Conservation (phyloP, 1,140 invertebrate genomes). For the Pseudomyrmex flavicornis region DNA sequence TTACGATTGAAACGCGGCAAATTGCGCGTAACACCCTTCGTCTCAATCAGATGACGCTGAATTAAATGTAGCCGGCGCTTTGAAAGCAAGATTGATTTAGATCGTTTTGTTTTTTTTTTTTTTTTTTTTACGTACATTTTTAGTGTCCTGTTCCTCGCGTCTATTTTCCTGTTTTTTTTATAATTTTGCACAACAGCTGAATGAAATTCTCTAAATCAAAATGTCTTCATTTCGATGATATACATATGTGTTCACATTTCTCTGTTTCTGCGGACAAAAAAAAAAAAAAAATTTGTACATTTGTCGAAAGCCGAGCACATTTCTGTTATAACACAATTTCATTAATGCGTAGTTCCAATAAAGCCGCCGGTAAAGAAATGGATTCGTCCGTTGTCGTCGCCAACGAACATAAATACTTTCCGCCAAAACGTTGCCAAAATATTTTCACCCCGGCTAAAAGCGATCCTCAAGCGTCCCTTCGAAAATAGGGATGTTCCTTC, state of each 20-base stretch:
- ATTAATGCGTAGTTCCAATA: conserved; percentile 51
- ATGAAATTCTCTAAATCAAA: too few relatives aligned
- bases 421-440: conserved; percentile 55
- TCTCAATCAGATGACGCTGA: conserved; percentile 49
- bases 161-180: neutral
- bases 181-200: too few relatives aligned
- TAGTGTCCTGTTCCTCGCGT: too few relatives aligned
- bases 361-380: conserved; percentile 27
- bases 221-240: neutral
- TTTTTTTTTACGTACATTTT: too few relatives aligned
- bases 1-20: conserved; percentile 79
- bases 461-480: neutral
- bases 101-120: neutral
- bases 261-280: too few relatives aligned
- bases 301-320: neutral
- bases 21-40: conserved; percentile 82
- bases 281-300: too few relatives aligned
- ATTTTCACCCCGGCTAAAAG: conserved; percentile 46
- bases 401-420: conserved; percentile 50
- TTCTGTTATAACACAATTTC: conserved; percentile 28
- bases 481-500: conserved; percentile 43
- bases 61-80: conserved; percentile 65
- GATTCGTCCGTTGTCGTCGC: neutral
- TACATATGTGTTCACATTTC: neutral
- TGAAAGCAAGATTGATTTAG: conserved; percentile 26